Evolutionary conservation across 2,888 invertebrate genomes (phyloP).

Genomic region (Aricia artaxerxes): DNA sequence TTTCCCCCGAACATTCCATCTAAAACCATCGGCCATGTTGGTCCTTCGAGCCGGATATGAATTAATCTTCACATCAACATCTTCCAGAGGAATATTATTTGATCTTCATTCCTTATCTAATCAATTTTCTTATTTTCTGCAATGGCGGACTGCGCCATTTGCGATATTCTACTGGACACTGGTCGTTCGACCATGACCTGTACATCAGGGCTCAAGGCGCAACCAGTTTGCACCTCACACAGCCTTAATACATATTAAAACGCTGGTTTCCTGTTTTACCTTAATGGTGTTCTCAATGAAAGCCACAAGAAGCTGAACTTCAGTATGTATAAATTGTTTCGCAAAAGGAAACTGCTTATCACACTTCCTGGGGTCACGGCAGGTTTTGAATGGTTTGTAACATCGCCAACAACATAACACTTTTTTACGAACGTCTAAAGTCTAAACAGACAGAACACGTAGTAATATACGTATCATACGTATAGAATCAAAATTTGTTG

Average conservation of each 20-base stretch:
- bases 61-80: too few species aligned
- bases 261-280: conserved; percentile 20
- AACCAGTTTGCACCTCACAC: conserved; percentile 36
- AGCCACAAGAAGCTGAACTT: background rate
- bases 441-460: background rate
- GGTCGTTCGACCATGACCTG: conserved; percentile 51
- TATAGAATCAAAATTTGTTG: too few species aligned
- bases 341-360: background rate
- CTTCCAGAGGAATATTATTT: too few species aligned
- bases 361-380: background rate
- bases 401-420: background rate
- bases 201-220: conserved; percentile 32
- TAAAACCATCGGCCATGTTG: background rate
- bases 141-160: conserved; percentile 34
- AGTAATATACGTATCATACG: too few species aligned
- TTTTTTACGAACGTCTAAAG: background rate
- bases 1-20: background rate
- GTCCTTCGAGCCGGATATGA: background rate
- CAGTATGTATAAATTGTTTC: background rate
- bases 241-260: conserved; percentile 10
- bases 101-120: background rate
- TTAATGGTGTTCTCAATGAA: background rate
- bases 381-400: background rate
- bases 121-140: background rate
- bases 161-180: conserved; percentile 40